phyloP scores from a whole-genome alignment of 1,140 invertebrate genomes.

The Orchesella cincta region DNA sequence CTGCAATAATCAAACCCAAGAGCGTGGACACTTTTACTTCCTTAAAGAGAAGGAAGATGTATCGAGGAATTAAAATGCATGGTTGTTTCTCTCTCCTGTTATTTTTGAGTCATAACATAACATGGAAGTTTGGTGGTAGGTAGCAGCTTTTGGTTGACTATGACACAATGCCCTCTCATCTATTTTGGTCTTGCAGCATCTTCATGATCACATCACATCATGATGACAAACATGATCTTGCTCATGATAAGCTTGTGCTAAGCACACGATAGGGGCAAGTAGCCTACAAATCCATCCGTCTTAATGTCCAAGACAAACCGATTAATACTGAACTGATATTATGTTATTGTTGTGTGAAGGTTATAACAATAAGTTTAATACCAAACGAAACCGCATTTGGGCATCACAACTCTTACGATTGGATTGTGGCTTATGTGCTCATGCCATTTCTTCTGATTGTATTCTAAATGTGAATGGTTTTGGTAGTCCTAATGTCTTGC shows the following conservation, averaged over 20 bases:
- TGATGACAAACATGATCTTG: neutral
- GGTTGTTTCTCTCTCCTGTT: neutral
- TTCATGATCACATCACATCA: neutral
- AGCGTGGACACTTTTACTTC: no score
- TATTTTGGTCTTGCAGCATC: neutral
- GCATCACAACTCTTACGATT: neutral
- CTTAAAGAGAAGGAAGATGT: neutral
- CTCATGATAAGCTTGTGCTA: neutral
- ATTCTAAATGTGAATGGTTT: neutral
- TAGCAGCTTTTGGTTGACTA: no score
- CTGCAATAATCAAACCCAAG: no score
- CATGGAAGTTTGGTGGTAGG: no score
- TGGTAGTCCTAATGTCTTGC: neutral
- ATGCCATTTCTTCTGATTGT: neutral
- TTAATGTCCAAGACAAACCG: neutral
- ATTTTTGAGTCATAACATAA: neutral
- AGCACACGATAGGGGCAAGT: no score
- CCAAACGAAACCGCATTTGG: no score
- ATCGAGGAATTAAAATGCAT: neutral
- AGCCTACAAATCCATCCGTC: neutral
- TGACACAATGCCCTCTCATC: neutral
- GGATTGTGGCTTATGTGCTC: neutral
- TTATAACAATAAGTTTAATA: no score
- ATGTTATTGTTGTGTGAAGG: neutral
- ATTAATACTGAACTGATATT: neutral